phyloP scores from a whole-genome alignment of 1,140 invertebrate genomes.

The Euwallacea similis region DNA sequence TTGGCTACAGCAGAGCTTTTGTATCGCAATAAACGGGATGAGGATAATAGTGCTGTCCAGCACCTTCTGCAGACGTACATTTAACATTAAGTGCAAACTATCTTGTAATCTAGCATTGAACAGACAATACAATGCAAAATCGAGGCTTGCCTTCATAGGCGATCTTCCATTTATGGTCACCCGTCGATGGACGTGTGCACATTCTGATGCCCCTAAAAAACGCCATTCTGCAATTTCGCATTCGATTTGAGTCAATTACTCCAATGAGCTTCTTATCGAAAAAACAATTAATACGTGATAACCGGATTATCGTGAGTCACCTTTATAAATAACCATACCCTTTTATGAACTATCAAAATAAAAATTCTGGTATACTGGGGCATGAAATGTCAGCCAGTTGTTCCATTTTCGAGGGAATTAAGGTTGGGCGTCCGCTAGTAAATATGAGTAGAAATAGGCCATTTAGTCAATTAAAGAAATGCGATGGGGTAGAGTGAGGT shows the following conservation, averaged over 20 bases:
- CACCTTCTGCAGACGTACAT: no score
- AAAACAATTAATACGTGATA: no score
- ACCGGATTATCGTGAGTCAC: no score
- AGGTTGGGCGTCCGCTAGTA: not conserved
- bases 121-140: slow-evolving; percentile 17
- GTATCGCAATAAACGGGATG: no score
- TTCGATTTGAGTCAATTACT: not conserved
- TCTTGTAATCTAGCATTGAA: not conserved
- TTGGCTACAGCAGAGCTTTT: no score
- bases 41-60: no score
- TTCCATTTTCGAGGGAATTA: not conserved
- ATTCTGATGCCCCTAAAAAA: slow-evolving; percentile 24
- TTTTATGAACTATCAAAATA: no score
- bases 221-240: slow-evolving; percentile 22
- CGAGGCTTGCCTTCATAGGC: slow-evolving; percentile 14
- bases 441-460: not conserved
- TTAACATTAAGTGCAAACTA: no score
- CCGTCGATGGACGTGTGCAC: slow-evolving; percentile 15
- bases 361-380: not conserved
- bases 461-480: no score
- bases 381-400: not conserved
- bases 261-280: no score
- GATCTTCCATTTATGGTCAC: slow-evolving; percentile 23
- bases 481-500: no score
- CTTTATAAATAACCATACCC: no score